phyloP scores from a whole-genome alignment of 37 sponge, comb jelly and placozoan species.

The Ephydatia muelleri region DNA sequence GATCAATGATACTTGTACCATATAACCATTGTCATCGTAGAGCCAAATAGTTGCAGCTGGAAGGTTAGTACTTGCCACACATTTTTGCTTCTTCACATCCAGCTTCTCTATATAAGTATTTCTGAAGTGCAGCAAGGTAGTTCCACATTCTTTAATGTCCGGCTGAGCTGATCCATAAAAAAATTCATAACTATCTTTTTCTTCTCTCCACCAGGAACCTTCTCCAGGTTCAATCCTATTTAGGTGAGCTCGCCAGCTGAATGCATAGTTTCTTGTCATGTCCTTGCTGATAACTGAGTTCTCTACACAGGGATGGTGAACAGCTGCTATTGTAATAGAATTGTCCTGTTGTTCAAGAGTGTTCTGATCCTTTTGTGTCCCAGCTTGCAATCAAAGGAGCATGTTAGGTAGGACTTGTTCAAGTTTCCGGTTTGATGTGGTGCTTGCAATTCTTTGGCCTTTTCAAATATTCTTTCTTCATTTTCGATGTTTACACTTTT shows the following conservation, averaged over 20 bases:
- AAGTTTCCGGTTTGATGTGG: slow-evolving; percentile 9
- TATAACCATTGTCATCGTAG: background rate
- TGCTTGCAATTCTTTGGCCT: slow-evolving; percentile 15
- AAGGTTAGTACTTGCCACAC: background rate
- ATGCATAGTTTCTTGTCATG: background rate
- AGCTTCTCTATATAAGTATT: background rate
- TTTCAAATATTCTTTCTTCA: slow-evolving; percentile 26
- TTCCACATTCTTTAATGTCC: background rate
- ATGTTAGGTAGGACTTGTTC: slow-evolving; percentile 10
- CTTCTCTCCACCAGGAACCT: background rate
- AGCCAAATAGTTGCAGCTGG: background rate
- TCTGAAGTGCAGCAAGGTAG: background rate
- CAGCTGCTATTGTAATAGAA: background rate
- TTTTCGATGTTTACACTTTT: slow-evolving; percentile 12
- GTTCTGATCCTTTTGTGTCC: background rate
- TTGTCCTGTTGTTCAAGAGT: background rate
- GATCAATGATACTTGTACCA: background rate
- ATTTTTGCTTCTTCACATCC: background rate
- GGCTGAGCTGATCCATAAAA: background rate
- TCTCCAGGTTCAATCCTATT: background rate
- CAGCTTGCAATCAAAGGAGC: slow-evolving; percentile 19
- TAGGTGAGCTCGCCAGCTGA: background rate
- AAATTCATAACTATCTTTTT: background rate
- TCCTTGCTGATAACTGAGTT: background rate
- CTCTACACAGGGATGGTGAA: background rate